Conservation (phyloP, 2,797 vertebrate species). For the Mastacembelus armatus region DNA sequence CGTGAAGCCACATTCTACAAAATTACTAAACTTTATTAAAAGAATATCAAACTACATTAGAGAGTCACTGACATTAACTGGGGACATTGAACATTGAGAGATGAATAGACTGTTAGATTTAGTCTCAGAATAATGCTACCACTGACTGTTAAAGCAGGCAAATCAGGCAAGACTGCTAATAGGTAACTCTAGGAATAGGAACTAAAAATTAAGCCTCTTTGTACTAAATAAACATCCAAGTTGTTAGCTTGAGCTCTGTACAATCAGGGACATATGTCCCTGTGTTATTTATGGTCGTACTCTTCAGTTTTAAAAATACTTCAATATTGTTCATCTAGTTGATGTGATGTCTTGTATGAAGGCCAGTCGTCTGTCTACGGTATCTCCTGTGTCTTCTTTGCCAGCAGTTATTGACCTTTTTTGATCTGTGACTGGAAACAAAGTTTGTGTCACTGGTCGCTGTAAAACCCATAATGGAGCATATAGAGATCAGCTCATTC, state of each 20-base stretch:
- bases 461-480: not conserved
- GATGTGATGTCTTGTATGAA: not conserved
- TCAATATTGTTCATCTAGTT: conserved; percentile 2
- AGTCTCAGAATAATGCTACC: too few species aligned
- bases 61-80: too few species aligned
- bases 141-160: not conserved
- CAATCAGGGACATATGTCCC: not conserved
- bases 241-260: not conserved
- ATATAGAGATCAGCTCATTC: not conserved
- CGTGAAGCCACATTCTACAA: too few species aligned
- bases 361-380: too few species aligned
- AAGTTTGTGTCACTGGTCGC: not conserved
- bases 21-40: too few species aligned
- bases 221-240: not conserved
- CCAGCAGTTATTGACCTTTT: conserved; percentile 74
- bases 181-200: too few species aligned
- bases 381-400: not conserved
- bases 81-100: too few species aligned
- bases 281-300: not conserved
- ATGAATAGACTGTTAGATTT: too few species aligned
- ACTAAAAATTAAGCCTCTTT: not conserved
- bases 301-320: not conserved
- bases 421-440: conserved; percentile 79
- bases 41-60: too few species aligned
- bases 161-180: not conserved